Evolutionary conservation across 2,888 invertebrate genomes (phyloP), one percentile per base, ranked within the genome.

Genomic region (Epistrophella euchroma): DNA sequence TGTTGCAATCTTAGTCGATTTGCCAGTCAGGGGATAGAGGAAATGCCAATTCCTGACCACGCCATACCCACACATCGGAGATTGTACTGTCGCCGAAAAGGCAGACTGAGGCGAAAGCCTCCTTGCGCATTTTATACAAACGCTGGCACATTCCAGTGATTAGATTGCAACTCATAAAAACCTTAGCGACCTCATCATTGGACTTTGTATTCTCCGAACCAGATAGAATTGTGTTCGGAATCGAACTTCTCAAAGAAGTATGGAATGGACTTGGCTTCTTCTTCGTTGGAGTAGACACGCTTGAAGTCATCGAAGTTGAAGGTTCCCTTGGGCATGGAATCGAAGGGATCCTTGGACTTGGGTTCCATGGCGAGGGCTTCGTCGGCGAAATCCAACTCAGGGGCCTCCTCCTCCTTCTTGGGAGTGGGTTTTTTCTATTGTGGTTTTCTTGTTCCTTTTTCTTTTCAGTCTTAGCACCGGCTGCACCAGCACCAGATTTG

Each of bases 191-290:
- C 92, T 99, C 99, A 82, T 98, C 94, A 83, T 96, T 96, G 93
- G 97, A 99, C 93, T 98, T n/a, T 98, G 94, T 99, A 99, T 94
- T 99, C 98, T 71, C 97, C 96, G 88, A 95, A 95, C 99, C 99
- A 99, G 93, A 99, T 98, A 85, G 98, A 98, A 93, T 98, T 98
- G 93, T 98, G 95, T 91, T 98, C 96, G 9, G 97, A 94, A 93
- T 99, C 99, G 91, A 99, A 99, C 93, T 99, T 97, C 91, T 98
- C 95, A 97, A 98, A 99, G 94, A 99, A 99, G 93, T 98, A 99
- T 0, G 99, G 98, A 91, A 99, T 96, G 77, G 99, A 98, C 91
- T 96, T 96, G 9, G 95, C 93, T 91, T 97, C 98, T 37, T 97
- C 98, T 93, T 99, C 97, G 91, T 99, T 99, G 73, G 98, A 99